These are phyloP conservation scores for Drosophila funebris DNA, from an alignment of 1,140 invertebrate genomes.

Conservation along the genomic window DNA sequence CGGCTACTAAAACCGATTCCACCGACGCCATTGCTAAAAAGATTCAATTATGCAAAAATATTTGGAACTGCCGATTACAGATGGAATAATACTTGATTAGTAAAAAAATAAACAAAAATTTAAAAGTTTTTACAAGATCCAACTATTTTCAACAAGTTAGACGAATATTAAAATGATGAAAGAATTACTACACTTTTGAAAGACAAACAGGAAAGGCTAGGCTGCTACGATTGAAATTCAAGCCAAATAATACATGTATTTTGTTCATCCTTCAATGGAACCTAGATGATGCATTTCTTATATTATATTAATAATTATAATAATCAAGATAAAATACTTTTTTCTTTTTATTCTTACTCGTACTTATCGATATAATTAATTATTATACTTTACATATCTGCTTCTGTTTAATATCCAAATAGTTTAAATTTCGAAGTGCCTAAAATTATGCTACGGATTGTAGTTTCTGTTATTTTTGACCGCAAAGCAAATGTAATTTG, in stretches of 20 bases:
- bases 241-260: too few species aligned
- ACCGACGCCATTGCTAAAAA: conserved; percentile 9
- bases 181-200: not conserved
- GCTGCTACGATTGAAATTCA: not conserved
- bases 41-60: not conserved
- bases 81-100: not conserved
- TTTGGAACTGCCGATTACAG: not conserved
- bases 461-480: not conserved
- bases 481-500: not conserved
- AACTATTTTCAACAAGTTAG: not conserved
- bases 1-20: conserved; percentile 7
- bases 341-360: too few species aligned
- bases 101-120: not conserved
- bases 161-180: not conserved
- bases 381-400: too few species aligned
- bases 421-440: not conserved
- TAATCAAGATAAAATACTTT: too few species aligned
- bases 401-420: too few species aligned
- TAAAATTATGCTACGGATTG: not conserved
- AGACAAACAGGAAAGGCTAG: not conserved
- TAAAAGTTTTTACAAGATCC: not conserved
- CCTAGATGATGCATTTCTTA: too few species aligned
- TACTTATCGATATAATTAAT: too few species aligned
- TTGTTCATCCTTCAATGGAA: too few species aligned
- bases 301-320: too few species aligned